Percentiles rank a stretch among this genome's conserved stretches.
Evolutionary conservation across 64 coral and sea anemone species (phyloP).

Genomic region (Montipora foliosa): DNA sequence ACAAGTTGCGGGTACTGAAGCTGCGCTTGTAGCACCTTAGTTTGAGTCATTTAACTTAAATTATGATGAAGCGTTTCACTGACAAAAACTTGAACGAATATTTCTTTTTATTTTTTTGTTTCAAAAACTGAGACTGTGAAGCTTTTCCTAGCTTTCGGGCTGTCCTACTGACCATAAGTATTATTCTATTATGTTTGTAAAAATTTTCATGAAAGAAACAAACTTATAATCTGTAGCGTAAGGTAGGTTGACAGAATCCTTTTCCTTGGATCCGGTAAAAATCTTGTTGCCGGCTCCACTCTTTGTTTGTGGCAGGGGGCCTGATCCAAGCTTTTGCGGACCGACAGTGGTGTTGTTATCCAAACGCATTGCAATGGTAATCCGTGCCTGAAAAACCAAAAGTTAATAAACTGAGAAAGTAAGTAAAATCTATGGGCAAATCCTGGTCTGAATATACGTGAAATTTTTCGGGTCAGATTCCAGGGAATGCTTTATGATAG

Average conservation of each 20-base stretch:
- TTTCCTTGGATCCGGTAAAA: neutral
- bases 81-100: too few species aligned
- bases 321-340: constrained; percentile 13
- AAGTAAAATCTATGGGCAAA: neutral
- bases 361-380: constrained; percentile 25
- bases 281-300: neutral
- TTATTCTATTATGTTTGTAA: constrained; percentile 23
- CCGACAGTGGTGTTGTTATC: neutral
- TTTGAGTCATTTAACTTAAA: too few species aligned
- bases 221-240: neutral
- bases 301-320: neutral
- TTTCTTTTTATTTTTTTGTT: too few species aligned
- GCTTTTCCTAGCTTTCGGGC: too few species aligned
- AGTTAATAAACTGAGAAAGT: neutral
- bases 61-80: too few species aligned
- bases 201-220: constrained; percentile 37
- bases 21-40: too few species aligned
- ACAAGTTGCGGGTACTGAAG: too few species aligned
- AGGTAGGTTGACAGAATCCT: neutral
- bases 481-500: neutral
- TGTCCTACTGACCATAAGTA: too few species aligned
- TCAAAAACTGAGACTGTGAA: too few species aligned
- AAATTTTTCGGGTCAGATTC: neutral
- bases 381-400: neutral
- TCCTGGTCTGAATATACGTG: neutral